A percentile compares a stretch with the other conserved stretches of the same genome.
These are phyloP conservation scores for Asteroscopus sphinx DNA, from an alignment of 2,888 invertebrate genomes.

Conservation along the genomic window DNA sequence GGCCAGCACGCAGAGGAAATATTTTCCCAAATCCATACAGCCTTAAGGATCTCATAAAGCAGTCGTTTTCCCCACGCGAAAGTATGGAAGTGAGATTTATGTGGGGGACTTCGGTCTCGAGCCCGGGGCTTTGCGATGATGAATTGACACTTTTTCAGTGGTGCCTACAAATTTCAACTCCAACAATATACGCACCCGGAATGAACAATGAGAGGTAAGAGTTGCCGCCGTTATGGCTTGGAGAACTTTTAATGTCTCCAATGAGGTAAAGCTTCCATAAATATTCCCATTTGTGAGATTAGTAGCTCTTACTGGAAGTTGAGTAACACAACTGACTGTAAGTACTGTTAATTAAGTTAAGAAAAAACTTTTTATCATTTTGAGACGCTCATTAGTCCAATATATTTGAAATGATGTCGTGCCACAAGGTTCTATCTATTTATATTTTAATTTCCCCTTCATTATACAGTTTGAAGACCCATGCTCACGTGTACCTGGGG, in stretches of 20 bases:
- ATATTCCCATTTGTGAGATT: constrained; percentile 83
- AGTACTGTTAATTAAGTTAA: constrained; percentile 71
- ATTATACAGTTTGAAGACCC: constrained; percentile 69
- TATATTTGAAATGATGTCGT: constrained; percentile 40
- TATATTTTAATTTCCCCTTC: constrained; percentile 71
- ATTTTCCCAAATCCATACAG: constrained; percentile 90
- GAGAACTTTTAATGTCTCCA: constrained; percentile 88
- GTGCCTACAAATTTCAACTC: constrained; percentile 87
- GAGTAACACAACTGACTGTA: constrained; percentile 66
- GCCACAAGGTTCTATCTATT: constrained; percentile 54
- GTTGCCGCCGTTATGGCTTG: constrained; percentile 81
- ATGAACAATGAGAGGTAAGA: constrained; percentile 86
- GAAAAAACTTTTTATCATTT: constrained; percentile 51
- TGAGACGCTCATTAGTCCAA: constrained; percentile 40
- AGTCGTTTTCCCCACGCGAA: constrained; percentile 89
- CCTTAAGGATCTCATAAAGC: constrained; percentile 90
- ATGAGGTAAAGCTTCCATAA: constrained; percentile 85
- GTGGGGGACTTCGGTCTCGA: constrained; percentile 85
- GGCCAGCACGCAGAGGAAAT: constrained; percentile 88
- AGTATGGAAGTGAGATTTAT: constrained; percentile 90
- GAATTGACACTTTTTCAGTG: constrained; percentile 89
- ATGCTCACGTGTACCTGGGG: constrained; percentile 70
- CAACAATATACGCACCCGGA: constrained; percentile 87
- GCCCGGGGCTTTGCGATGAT: constrained; percentile 88
- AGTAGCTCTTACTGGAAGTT: constrained; percentile 79